Percentiles rank a stretch among this genome's conserved stretches.
phyloP scores from a whole-genome alignment of 2,113 vertebrate species.

The Gopherus evgoodei region DNA sequence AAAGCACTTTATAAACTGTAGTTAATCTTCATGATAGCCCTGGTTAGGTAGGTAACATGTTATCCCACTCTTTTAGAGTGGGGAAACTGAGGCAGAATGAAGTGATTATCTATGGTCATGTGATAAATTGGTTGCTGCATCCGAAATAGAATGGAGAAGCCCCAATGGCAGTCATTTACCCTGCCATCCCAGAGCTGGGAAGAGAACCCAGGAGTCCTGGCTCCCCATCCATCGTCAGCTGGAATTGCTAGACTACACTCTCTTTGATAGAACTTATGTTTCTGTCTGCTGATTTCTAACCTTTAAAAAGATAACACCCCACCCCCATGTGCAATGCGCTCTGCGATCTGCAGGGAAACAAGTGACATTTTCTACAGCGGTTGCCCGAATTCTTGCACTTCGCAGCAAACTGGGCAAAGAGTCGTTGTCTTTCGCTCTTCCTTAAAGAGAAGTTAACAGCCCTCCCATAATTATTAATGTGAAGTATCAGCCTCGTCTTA shows the following conservation, averaged over 20 bases:
- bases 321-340: not conserved
- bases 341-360: not conserved
- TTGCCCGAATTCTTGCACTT: not conserved
- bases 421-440: not conserved
- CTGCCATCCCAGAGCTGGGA: not conserved
- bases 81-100: not conserved
- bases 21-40: not conserved
- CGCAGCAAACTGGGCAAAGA: not conserved
- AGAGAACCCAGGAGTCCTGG: not conserved
- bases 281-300: not conserved
- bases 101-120: not conserved
- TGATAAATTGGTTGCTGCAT: not conserved
- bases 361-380: not conserved
- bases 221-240: not conserved
- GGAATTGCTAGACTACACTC: not conserved
- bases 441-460: not conserved
- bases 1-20: not conserved
- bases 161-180: not conserved
- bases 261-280: not conserved
- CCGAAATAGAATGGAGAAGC: not conserved
- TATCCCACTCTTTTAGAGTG: not conserved
- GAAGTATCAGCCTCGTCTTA: not conserved
- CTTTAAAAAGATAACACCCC: not conserved
- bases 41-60: not conserved
- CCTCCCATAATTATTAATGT: not conserved